phyloP scores from a whole-genome alignment of 2,888 invertebrate genomes.

The Drosophila merina region DNA sequence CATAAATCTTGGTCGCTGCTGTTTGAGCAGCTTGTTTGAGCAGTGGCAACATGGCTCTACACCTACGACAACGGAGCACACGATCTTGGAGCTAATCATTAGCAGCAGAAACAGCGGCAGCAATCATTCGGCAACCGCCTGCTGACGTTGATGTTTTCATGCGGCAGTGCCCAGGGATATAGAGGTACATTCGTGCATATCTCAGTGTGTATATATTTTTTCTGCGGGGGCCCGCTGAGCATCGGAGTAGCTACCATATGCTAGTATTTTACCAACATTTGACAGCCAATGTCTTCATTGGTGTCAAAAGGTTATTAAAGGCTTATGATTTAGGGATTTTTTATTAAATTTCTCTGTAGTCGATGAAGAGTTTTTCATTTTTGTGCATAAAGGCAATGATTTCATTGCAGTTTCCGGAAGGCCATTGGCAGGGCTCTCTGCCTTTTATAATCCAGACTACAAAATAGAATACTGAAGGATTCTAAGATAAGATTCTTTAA shows the following conservation, averaged over 20 bases:
- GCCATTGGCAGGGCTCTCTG: conserved; percentile 13
- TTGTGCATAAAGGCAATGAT: too few species aligned
- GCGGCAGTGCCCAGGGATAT: conserved; percentile 55
- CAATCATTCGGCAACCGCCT: conserved; percentile 25
- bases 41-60: conserved; percentile 52
- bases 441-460: neutral
- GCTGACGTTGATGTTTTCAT: conserved; percentile 51
- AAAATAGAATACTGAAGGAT: neutral
- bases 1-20: conserved; percentile 61
- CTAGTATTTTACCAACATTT: conserved; percentile 8
- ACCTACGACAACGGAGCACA: conserved; percentile 50
- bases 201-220: conserved; percentile 6
- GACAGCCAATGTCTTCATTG: conserved; percentile 40
- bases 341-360: neutral
- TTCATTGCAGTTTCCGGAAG: neutral
- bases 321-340: neutral
- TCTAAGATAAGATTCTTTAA: neutral
- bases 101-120: conserved; percentile 40
- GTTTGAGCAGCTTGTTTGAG: conserved; percentile 30
- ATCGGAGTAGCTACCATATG: conserved; percentile 9
- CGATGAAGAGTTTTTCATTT: too few species aligned
- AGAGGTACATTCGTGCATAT: neutral
- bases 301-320: neutral
- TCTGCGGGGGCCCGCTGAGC: conserved; percentile 28
- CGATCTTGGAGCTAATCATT: conserved; percentile 59